phyloP scores from a whole-genome alignment of 2,113 vertebrate genomes.

The Xiphophorus couchianus region DNA sequence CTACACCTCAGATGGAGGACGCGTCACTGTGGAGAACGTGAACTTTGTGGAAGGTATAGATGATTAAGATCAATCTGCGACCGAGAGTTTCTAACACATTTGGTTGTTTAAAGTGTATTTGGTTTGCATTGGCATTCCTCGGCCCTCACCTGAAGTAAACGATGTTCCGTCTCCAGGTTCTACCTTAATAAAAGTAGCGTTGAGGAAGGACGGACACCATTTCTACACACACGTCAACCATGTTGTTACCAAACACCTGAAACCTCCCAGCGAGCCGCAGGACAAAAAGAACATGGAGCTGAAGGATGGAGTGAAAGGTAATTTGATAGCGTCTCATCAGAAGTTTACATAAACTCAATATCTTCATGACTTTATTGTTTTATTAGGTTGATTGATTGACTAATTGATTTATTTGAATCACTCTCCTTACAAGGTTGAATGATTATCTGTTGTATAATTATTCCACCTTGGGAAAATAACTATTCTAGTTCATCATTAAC shows the following conservation, averaged over 20 bases:
- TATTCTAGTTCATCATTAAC: too few relatives aligned
- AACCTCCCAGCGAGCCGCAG: conserved; percentile 37
- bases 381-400: too few relatives aligned
- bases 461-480: too few relatives aligned
- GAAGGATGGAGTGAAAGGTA: conserved; percentile 35
- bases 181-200: conserved; percentile 84
- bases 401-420: too few relatives aligned
- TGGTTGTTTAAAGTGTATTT: too few relatives aligned
- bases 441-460: too few relatives aligned
- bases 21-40: conserved; percentile 87
- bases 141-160: neutral
- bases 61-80: neutral
- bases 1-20: conserved; percentile 90
- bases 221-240: conserved; percentile 86
- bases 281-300: conserved; percentile 8
- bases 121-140: neutral
- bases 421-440: too few relatives aligned
- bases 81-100: neutral
- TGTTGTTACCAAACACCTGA: neutral
- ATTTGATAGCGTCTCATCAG: too few relatives aligned
- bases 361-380: too few relatives aligned
- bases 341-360: too few relatives aligned
- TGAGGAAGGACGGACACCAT: conserved; percentile 88
- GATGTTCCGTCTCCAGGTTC: conserved; percentile 73
- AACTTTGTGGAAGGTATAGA: conserved; percentile 85